A percentile compares a stretch with the other conserved stretches of the same genome.
phyloP scores from a whole-genome alignment of 2,113 vertebrate species.

The Cynoglossus semilaevis region DNA sequence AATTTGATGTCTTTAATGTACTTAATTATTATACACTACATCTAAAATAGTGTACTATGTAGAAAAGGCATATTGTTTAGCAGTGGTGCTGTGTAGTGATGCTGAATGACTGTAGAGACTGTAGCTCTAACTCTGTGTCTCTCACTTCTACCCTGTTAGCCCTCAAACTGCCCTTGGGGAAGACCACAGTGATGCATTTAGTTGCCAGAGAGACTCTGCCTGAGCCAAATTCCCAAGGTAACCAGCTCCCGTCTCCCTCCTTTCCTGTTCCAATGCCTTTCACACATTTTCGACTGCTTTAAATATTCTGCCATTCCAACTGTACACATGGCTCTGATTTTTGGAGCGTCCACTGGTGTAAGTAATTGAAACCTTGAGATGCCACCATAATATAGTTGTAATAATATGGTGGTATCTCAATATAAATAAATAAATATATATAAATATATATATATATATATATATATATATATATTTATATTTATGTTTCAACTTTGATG shows the following conservation, averaged over 20 bases:
- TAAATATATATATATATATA: too few relatives aligned
- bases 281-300: slow-evolving; percentile 51
- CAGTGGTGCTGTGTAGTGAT: slow-evolving; percentile 11
- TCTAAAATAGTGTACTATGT: too few relatives aligned
- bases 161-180: slow-evolving; percentile 96
- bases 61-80: background rate
- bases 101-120: slow-evolving; percentile 37
- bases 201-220: slow-evolving; percentile 98
- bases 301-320: slow-evolving; percentile 48
- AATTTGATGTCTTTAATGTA: too few relatives aligned
- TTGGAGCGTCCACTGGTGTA: slow-evolving; percentile 45
- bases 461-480: too few relatives aligned
- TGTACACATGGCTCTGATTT: slow-evolving; percentile 54
- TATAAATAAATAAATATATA: too few relatives aligned
- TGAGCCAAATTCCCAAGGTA: slow-evolving; percentile 99
- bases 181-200: slow-evolving; percentile 99
- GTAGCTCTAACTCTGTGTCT: slow-evolving; percentile 19
- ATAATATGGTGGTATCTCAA: too few relatives aligned
- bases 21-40: too few relatives aligned
- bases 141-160: slow-evolving; percentile 72
- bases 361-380: slow-evolving; percentile 33
- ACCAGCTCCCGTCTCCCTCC: slow-evolving; percentile 45
- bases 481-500: too few relatives aligned
- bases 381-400: too few relatives aligned
- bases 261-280: slow-evolving; percentile 51